Evolutionary conservation across 2,113 vertebrate genomes (phyloP).

Genomic region (Myiagra hebetior): DNA sequence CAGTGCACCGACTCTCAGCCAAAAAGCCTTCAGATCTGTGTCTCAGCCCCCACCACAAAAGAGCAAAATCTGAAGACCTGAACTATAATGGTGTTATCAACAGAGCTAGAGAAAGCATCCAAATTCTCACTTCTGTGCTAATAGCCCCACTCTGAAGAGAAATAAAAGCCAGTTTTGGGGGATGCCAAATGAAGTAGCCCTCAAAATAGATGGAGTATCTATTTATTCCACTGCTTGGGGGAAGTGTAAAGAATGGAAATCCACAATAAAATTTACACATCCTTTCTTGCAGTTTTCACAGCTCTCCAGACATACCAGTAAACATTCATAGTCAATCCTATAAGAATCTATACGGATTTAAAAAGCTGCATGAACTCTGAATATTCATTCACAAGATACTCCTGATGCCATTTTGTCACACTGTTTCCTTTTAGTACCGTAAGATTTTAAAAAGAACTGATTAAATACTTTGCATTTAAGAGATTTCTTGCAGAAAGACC

Average conservation of each 20-base stretch:
- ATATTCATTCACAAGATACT: neutral
- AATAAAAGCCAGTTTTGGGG: neutral
- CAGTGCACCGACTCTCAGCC: neutral
- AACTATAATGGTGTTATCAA: neutral
- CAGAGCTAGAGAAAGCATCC: neutral
- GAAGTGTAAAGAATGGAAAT: neutral
- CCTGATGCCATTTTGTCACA: neutral
- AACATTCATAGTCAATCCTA: neutral
- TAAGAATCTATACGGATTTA: neutral
- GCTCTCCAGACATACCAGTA: neutral
- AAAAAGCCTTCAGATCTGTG: neutral
- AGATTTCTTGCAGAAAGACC: neutral
- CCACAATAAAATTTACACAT: neutral
- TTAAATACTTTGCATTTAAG: neutral
- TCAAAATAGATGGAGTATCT: neutral
- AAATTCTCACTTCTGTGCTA: neutral
- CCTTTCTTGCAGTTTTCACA: neutral
- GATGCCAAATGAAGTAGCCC: neutral
- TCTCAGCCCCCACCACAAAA: neutral
- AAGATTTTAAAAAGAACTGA: neutral
- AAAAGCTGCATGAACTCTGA: neutral
- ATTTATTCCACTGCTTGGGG: neutral
- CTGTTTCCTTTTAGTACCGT: neutral
- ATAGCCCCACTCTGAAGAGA: neutral
- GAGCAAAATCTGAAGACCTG: slow-evolving; percentile 2